A percentile compares a stretch with the other conserved stretches of the same genome.
Conservation (phyloP, 2,888 invertebrate species). For the Stegana nigrithorax region DNA sequence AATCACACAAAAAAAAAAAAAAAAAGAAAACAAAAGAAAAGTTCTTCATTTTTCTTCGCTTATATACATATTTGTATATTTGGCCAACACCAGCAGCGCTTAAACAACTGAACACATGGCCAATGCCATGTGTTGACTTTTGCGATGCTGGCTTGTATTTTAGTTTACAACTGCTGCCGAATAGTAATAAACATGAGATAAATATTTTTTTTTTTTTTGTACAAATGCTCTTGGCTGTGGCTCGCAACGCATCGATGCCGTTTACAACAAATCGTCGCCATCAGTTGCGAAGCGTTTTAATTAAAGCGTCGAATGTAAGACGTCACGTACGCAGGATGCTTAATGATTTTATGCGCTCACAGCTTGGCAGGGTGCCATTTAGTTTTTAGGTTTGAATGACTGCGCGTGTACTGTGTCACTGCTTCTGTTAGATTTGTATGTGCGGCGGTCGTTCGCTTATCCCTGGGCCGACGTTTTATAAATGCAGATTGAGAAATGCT, state of each 20-base stretch:
- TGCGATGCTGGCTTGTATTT: no score
- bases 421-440: no score
- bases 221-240: not conserved
- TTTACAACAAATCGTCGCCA: no score
- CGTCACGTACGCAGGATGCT: slow-evolving; percentile 10
- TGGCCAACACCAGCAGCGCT: slow-evolving; percentile 2
- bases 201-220: not conserved
- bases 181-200: not conserved
- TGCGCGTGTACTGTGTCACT: no score
- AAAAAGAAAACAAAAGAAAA: no score
- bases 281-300: slow-evolving; percentile 8
- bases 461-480: no score
- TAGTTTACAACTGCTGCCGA: not conserved
- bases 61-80: not conserved
- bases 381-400: no score
- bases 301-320: slow-evolving; percentile 3
- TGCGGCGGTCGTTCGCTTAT: no score
- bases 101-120: not conserved
- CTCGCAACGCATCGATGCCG: no score
- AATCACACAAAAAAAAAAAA: no score
- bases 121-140: not conserved
- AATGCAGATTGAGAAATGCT: no score
- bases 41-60: not conserved
- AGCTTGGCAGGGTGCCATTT: no score
- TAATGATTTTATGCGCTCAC: slow-evolving; percentile 4